Base-by-base conservation (phyloP, 2,113 vertebrate genomes). In the Smithornis capensis region DNA sequence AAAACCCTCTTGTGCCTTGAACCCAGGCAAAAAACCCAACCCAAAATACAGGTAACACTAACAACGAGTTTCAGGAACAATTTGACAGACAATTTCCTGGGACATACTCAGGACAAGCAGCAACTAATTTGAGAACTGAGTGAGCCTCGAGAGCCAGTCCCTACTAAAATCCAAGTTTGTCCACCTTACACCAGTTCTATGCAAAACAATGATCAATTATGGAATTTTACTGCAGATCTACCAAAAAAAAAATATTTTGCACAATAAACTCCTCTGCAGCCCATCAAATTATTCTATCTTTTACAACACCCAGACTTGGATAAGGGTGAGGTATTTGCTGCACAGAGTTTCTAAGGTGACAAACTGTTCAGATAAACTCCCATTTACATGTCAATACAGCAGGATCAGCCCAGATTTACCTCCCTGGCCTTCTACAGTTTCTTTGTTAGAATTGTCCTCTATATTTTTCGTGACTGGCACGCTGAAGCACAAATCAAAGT, bases 341-440 rank as follows among this genome's bases (percentile, higher is more conserved):
- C 47, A 50, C 37, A 37, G 40, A 79, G 55, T 52, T 80, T 13
- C 57, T 63, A 22, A 77, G 68, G 29, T 12, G 59, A 90, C 73
- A 86, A 94, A 96, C 56, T 47, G 47, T 42, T 23, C 38, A 68
- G 86, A 86, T 19, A 94, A 93, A 50, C 37, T 47, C 38, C 35
- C 62, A 94, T 93, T 44, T 88, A 86, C 94, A 91, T 64, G 63
- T 85, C 81, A 92, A 55, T 88, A 38, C 44, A 83, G 67, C 38
- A 80, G 50, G 28, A 87, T 28, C 55, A 74, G 74, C 13, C 63
- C 52, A 79, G 64, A 82, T 77, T 68, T 57, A 76, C 15, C 63
- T 12, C 4, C 71, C 9, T 47, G 68, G 63, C 73, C 52, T 81
- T 63, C 53, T 42, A 70, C 37, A 5, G 27, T 35, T 87, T 67